Percentiles rank a stretch among this genome's conserved stretches.
Evolutionary conservation across 2,797 vertebrate species (phyloP).

Genomic region (Artibeus jamaicensis): DNA sequence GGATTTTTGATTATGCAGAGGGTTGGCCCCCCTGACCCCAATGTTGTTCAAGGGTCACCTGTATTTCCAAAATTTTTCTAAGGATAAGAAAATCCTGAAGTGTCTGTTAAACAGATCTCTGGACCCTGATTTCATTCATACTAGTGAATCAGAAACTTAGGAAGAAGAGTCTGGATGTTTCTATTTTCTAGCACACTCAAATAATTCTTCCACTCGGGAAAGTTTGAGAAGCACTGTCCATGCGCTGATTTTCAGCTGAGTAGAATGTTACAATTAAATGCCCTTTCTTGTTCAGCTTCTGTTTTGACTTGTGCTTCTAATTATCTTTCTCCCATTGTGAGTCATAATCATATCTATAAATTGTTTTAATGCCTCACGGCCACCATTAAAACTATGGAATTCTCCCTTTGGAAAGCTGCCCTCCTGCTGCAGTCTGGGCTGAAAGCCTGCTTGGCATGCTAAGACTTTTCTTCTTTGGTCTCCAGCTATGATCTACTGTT

Average conservation of each 20-base stretch:
- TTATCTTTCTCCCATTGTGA: neutral
- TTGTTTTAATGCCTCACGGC: neutral
- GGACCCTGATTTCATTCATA: neutral
- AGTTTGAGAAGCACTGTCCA: neutral
- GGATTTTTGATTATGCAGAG: neutral
- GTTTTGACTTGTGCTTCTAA: constrained; percentile 9
- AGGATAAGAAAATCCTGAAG: neutral
- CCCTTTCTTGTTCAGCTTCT: neutral
- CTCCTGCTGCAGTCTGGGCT: neutral
- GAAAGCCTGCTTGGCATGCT: neutral
- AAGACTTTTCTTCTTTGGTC: neutral
- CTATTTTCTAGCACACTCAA: neutral
- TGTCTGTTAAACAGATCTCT: neutral
- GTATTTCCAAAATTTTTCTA: neutral
- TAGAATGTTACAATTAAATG: neutral
- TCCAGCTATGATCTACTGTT: neutral
- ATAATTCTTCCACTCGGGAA: neutral
- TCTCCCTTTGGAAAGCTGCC: neutral
- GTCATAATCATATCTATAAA: neutral
- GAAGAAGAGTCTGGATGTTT: neutral
- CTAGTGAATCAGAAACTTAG: constrained; percentile 3
- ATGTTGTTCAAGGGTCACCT: neutral
- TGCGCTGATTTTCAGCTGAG: neutral
- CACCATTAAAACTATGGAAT: neutral
- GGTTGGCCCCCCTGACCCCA: neutral